These are phyloP conservation scores for Schizopygopsis malacanthus DNA, from an alignment of 2,797 vertebrate genomes.

Conservation along the genomic window DNA sequence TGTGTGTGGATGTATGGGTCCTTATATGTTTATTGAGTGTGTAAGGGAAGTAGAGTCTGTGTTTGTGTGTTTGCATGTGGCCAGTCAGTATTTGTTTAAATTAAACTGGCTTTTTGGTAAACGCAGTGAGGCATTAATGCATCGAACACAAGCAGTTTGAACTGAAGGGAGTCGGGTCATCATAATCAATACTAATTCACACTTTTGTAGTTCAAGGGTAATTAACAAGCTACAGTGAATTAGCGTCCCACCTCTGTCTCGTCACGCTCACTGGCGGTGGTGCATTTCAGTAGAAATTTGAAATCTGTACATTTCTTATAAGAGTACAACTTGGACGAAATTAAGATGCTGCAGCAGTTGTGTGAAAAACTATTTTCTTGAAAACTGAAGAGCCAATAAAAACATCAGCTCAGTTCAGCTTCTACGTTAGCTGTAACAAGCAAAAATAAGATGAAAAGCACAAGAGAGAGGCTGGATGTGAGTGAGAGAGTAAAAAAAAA, in stretches of 20 bases:
- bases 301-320: not conserved
- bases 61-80: slow-evolving; percentile 9
- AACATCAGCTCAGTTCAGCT: not conserved
- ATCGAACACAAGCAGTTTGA: slow-evolving; percentile 35
- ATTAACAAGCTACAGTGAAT: slow-evolving; percentile 60
- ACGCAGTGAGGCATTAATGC: slow-evolving; percentile 44
- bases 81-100: slow-evolving; percentile 35
- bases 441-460: slow-evolving; percentile 23
- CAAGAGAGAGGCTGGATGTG: not conserved
- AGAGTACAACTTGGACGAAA: not conserved
- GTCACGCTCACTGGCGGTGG: not conserved
- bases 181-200: slow-evolving; percentile 61
- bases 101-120: slow-evolving; percentile 41
- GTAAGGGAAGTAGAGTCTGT: not conserved
- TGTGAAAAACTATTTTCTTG: slow-evolving; percentile 2
- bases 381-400: slow-evolving; percentile 12
- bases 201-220: slow-evolving; percentile 54
- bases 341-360: not conserved
- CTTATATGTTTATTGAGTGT: not conserved
- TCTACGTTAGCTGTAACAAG: slow-evolving; percentile 16
- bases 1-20: slow-evolving; percentile 12
- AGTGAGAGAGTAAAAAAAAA: slow-evolving; percentile 15
- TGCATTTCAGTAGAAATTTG: not conserved
- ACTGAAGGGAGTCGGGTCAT: slow-evolving; percentile 34
- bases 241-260: slow-evolving; percentile 37